Conservation (phyloP, 2,113 vertebrate species). For the Rhegmatorhina hoffmannsi region DNA sequence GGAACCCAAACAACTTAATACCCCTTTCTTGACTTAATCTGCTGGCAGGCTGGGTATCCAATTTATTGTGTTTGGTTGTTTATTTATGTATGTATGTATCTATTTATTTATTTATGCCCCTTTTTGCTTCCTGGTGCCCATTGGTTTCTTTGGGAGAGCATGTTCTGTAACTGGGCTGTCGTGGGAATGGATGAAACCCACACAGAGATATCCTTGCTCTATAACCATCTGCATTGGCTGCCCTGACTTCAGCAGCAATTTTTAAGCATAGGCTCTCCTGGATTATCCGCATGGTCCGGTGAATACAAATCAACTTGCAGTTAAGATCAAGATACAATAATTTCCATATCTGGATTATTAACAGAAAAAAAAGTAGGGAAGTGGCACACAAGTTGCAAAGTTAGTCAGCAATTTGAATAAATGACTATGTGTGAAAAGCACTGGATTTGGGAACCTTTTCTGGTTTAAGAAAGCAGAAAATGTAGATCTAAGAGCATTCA, state of each 20-base stretch:
- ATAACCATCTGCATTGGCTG: neutral
- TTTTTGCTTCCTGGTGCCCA: neutral
- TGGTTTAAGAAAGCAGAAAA: neutral
- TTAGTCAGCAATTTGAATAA: neutral
- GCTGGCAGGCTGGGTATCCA: neutral
- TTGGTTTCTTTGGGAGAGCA: neutral
- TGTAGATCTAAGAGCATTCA: neutral
- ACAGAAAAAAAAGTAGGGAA: rapidly evolving
- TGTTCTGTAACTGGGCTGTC: neutral
- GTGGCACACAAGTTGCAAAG: neutral
- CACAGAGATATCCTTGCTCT: neutral
- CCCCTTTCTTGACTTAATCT: conserved; percentile 42
- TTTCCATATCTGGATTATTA: neutral
- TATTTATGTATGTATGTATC: neutral
- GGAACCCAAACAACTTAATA: conserved; percentile 63
- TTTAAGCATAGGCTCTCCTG: conserved; percentile 18
- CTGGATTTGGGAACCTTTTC: neutral
- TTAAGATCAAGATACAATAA: neutral
- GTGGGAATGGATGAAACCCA: neutral
- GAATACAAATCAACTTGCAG: conserved; percentile 22
- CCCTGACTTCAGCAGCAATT: neutral
- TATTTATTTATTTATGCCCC: neutral
- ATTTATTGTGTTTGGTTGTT: neutral
- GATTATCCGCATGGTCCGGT: conserved; percentile 17
- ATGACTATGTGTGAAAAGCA: neutral